Conservation (phyloP, 2,888 invertebrate species). For the Agrochola lychnidis region DNA sequence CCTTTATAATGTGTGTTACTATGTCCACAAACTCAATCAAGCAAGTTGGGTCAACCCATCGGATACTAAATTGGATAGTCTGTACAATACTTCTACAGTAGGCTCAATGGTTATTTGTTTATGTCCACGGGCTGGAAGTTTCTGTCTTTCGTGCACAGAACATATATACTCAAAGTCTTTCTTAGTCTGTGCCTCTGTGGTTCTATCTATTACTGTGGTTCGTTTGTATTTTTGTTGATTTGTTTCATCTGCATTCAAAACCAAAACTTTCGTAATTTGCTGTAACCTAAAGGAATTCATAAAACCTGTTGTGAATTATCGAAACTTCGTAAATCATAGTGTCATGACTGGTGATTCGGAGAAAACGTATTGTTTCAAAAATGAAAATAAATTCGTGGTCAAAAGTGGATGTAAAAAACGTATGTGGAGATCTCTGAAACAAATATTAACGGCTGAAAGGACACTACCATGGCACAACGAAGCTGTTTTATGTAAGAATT, state of each 20-base stretch:
- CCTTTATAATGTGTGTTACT: background rate
- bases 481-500: constrained; percentile 93
- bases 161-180: too few species aligned
- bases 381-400: constrained; percentile 88
- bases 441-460: constrained; percentile 95
- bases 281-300: background rate
- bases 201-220: too few species aligned
- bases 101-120: too few species aligned
- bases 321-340: background rate
- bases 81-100: background rate
- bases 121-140: too few species aligned
- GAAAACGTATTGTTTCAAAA: constrained; percentile 84
- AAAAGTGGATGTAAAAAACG: constrained; percentile 93
- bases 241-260: background rate
- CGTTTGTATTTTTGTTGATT: background rate
- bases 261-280: background rate
- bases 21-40: constrained; percentile 9
- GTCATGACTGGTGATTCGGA: constrained; percentile 81
- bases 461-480: constrained; percentile 94
- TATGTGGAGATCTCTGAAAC: constrained; percentile 97
- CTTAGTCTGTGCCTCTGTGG: too few species aligned
- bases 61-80: background rate
- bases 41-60: background rate
- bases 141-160: too few species aligned
- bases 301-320: background rate